phyloP scores from a whole-genome alignment of 2,888 invertebrate genomes.

The Ypsolopha sequella region DNA sequence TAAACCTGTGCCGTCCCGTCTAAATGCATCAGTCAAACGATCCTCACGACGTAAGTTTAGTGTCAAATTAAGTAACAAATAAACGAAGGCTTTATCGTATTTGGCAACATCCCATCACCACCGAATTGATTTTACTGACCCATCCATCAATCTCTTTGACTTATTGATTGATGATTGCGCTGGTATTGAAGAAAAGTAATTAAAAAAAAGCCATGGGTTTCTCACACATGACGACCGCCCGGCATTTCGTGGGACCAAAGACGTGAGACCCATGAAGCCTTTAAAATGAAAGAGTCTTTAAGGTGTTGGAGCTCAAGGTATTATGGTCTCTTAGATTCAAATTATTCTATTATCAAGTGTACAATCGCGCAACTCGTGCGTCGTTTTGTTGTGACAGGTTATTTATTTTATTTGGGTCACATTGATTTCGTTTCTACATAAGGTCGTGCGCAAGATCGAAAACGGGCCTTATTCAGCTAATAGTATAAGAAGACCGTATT shows the following conservation, averaged over 20 bases:
- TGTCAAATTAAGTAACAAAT: slow-evolving; percentile 56
- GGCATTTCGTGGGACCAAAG: slow-evolving; percentile 18
- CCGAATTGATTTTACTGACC: slow-evolving; percentile 52
- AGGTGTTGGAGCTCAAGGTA: slow-evolving; percentile 16
- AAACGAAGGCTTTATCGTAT: slow-evolving; percentile 14
- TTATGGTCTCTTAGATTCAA: slow-evolving; percentile 32
- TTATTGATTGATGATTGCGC: slow-evolving; percentile 60
- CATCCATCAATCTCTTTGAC: slow-evolving; percentile 61
- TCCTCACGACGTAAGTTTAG: slow-evolving; percentile 35
- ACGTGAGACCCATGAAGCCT: slow-evolving; percentile 12
- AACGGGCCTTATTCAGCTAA: slow-evolving; percentile 6
- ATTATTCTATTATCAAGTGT: slow-evolving; percentile 46
- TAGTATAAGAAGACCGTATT: neutral
- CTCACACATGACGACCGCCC: slow-evolving; percentile 22
- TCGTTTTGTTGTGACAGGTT: slow-evolving; percentile 41
- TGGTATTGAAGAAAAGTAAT: slow-evolving; percentile 57
- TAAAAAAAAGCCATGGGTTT: slow-evolving; percentile 45
- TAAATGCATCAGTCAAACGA: slow-evolving; percentile 5
- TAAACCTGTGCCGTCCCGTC: neutral
- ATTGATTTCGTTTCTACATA: slow-evolving; percentile 15
- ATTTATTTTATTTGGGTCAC: slow-evolving; percentile 43
- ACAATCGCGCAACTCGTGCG: slow-evolving; percentile 32
- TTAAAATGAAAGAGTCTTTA: neutral
- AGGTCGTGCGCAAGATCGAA: slow-evolving; percentile 18
- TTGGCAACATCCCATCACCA: slow-evolving; percentile 47